phyloP scores from a whole-genome alignment of 2,797 vertebrate genomes.

The Iguana delicatissima region DNA sequence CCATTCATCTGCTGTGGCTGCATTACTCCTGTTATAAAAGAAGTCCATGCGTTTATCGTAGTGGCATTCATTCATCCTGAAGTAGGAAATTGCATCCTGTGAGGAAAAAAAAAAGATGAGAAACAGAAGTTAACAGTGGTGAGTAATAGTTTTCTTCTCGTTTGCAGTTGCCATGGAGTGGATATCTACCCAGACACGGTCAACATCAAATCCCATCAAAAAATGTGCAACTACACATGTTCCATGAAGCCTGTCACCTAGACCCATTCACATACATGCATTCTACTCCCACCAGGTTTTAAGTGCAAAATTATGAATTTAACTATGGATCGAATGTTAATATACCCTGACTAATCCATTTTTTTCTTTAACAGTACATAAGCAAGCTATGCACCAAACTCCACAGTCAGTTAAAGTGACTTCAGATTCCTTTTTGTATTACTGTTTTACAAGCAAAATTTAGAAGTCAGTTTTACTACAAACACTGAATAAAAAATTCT shows the following conservation, averaged over 20 bases:
- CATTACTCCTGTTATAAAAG: slow-evolving; percentile 90
- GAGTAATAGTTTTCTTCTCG: not conserved
- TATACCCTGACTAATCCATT: too few species aligned
- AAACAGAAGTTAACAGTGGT: not conserved
- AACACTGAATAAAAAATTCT: too few species aligned
- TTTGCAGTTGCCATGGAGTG: not conserved
- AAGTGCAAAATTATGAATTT: not conserved
- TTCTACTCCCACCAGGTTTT: not conserved
- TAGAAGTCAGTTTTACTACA: not conserved
- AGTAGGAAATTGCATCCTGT: slow-evolving; percentile 81
- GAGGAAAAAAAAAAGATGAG: slow-evolving; percentile 42
- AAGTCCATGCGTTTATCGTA: slow-evolving; percentile 90
- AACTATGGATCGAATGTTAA: too few species aligned
- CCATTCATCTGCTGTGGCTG: slow-evolving; percentile 82
- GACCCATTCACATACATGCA: not conserved
- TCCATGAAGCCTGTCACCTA: not conserved
- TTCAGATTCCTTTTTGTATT: not conserved
- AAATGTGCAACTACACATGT: not conserved
- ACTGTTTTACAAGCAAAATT: not conserved
- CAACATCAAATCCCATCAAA: not conserved
- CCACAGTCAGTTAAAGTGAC: not conserved
- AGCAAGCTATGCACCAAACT: not conserved
- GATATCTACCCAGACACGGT: not conserved
- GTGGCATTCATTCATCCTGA: slow-evolving; percentile 87
- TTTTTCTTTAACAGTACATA: not conserved